phyloP scores from a whole-genome alignment of 2,888 invertebrate species.

The Acanthosepion pharaonis region DNA sequence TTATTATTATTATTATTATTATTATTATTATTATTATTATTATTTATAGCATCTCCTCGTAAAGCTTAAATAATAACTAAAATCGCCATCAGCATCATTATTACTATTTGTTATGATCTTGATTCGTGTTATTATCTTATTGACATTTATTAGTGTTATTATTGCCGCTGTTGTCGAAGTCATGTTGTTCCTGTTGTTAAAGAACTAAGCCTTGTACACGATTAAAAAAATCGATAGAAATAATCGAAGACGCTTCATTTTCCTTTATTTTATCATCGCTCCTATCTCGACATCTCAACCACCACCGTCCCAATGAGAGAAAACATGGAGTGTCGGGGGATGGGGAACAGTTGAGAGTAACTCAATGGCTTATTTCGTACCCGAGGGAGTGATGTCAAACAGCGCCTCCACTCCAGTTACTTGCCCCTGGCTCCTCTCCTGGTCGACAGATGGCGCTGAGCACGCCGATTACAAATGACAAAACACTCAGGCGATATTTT shows the following conservation, averaged over 20 bases:
- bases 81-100: too few species aligned
- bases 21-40: background rate
- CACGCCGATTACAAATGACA: slow-evolving; percentile 14
- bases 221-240: slow-evolving; percentile 2
- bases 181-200: background rate
- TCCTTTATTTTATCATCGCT: background rate
- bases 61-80: background rate
- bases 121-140: background rate
- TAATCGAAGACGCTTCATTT: background rate
- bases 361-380: slow-evolving; percentile 8
- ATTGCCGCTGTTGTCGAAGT: background rate
- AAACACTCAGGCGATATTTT: slow-evolving; percentile 33
- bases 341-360: background rate
- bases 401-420: slow-evolving; percentile 33
- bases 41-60: background rate
- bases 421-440: slow-evolving; percentile 33
- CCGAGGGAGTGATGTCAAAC: slow-evolving; percentile 21
- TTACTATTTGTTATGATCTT: too few species aligned
- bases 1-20: background rate
- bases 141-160: background rate
- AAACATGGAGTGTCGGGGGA: background rate
- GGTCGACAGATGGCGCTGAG: background rate
- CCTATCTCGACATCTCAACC: background rate
- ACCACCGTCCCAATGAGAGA: background rate
- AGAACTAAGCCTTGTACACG: background rate